A percentile compares a stretch with the other conserved stretches of the same genome.
These are phyloP conservation scores for Apantesis nais DNA, from an alignment of 2,888 invertebrate genomes.

Conservation along the genomic window DNA sequence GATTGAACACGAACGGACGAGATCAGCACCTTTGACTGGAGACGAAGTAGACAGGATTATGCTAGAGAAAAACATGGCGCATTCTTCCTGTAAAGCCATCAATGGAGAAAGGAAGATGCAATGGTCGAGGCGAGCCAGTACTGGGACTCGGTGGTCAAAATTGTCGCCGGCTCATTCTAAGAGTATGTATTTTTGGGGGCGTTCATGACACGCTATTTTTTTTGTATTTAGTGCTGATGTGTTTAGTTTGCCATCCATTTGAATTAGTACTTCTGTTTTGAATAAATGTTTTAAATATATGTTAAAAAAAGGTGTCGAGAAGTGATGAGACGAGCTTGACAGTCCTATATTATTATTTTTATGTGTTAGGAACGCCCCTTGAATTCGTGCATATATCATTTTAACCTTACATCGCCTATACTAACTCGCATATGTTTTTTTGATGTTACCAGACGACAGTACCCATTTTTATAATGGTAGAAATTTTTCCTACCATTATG, in stretches of 20 bases:
- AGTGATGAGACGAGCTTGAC: background rate
- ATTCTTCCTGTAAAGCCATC: slow-evolving; percentile 71
- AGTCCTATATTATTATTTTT: slow-evolving; percentile 16
- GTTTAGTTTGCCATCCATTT: background rate
- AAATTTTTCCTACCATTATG: slow-evolving; percentile 12
- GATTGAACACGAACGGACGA: slow-evolving; percentile 88
- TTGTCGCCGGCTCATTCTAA: slow-evolving; percentile 79
- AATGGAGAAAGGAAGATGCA: slow-evolving; percentile 71
- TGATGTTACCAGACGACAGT: slow-evolving; percentile 26
- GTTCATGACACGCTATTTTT: slow-evolving; percentile 35
- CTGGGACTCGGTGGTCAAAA: slow-evolving; percentile 77
- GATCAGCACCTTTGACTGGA: slow-evolving; percentile 88
- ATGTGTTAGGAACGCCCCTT: slow-evolving; percentile 40
- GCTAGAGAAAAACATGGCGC: slow-evolving; percentile 65
- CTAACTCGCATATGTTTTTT: slow-evolving; percentile 32
- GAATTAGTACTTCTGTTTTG: background rate
- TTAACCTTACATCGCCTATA: slow-evolving; percentile 47
- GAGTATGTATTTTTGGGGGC: slow-evolving; percentile 74
- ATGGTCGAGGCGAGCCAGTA: slow-evolving; percentile 77
- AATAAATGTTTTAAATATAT: background rate
- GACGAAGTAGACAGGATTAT: slow-evolving; percentile 73
- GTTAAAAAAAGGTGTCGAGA: background rate
- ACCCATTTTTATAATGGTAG: slow-evolving; percentile 18
- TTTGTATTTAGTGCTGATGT: slow-evolving; percentile 14
- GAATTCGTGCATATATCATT: slow-evolving; percentile 35